Conservation (phyloP, 2,113 vertebrate species). For the Mixornis gularis region DNA sequence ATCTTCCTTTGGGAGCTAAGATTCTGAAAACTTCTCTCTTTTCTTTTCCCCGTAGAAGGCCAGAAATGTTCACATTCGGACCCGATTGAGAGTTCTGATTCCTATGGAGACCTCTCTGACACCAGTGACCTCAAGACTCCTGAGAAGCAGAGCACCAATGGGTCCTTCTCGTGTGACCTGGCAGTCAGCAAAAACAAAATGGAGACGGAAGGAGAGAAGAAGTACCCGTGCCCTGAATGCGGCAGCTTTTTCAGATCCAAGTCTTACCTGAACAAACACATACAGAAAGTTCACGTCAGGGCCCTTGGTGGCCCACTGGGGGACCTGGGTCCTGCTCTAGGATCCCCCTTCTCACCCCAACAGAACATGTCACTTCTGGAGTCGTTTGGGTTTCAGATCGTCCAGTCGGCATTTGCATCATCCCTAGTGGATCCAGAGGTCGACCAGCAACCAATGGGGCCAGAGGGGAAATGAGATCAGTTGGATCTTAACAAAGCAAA, state of each 20-base stretch:
- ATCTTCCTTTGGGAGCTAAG: not conserved
- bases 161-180: slow-evolving; percentile 86
- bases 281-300: slow-evolving; percentile 92
- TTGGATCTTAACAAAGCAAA: slow-evolving; percentile 28
- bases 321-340: slow-evolving; percentile 83
- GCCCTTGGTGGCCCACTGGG: slow-evolving; percentile 79
- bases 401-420: slow-evolving; percentile 96
- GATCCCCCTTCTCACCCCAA: slow-evolving; percentile 94
- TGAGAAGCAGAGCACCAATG: slow-evolving; percentile 85
- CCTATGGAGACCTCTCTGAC: slow-evolving; percentile 90
- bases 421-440: slow-evolving; percentile 92
- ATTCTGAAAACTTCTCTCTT: slow-evolving; percentile 26
- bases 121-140: slow-evolving; percentile 90
- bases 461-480: slow-evolving; percentile 86
- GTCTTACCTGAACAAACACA: slow-evolving; percentile 98
- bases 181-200: slow-evolving; percentile 85
- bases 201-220: slow-evolving; percentile 87
- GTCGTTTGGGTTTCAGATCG: slow-evolving; percentile 98
- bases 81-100: slow-evolving; percentile 92
- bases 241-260: slow-evolving; percentile 97
- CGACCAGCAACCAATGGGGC: slow-evolving; percentile 87
- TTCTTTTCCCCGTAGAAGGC: slow-evolving; percentile 71
- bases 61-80: slow-evolving; percentile 96
- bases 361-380: slow-evolving; percentile 99
- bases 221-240: slow-evolving; percentile 90